Base-by-base conservation (phyloP, 2,888 invertebrate species). In the Hyppa rectilinea region DNA sequence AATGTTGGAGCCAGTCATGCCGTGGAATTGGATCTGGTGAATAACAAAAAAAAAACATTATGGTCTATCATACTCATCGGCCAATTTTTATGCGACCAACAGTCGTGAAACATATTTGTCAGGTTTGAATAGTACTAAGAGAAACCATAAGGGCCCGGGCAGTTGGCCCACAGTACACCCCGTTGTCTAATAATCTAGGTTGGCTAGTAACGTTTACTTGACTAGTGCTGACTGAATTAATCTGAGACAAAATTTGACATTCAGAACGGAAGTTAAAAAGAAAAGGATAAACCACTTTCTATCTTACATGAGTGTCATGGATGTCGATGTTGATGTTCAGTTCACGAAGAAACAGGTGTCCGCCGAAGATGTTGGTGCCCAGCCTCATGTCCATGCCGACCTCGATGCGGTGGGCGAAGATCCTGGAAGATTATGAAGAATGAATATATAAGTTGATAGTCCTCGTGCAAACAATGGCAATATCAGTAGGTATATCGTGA, bases 391-490 rank as follows among this genome's bases (percentile, higher is more conserved):
- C 88, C 31, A 90, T 80, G 17, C 86, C 86, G 3, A 90, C 45
- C 31, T 91, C 90, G 5, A 93, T 70, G 6, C 92, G 91, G 80
- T 92, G 90, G 49, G 91, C 63, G 80, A 92, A 92, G 4, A 93
- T 56, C 71, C 93, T 93, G 63, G 0, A 83, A 82, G 23, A 63
- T 60, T 1, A 23, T 49, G 23, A 17, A 36, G 43, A 29, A 56
- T 63, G 26, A 36, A 36, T 29, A 38, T 29, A 38, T 2, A 34
- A 14, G 0, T 29, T 12, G n/a, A 5, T 17, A 36, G 10, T 29
- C 23, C 23, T 38, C 20, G 14, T 26, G n/a, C n/a, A n/a, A n/a
- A n/a, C n/a, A n/a, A n/a, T n/a, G n/a, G n/a, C n/a, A n/a, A n/a
- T n/a, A n/a, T n/a, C n/a, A n/a, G n/a, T n/a, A n/a, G n/a, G n/a